Evolutionary conservation across 1,140 invertebrate species (phyloP).

Genomic region (Aphis gossypii): DNA sequence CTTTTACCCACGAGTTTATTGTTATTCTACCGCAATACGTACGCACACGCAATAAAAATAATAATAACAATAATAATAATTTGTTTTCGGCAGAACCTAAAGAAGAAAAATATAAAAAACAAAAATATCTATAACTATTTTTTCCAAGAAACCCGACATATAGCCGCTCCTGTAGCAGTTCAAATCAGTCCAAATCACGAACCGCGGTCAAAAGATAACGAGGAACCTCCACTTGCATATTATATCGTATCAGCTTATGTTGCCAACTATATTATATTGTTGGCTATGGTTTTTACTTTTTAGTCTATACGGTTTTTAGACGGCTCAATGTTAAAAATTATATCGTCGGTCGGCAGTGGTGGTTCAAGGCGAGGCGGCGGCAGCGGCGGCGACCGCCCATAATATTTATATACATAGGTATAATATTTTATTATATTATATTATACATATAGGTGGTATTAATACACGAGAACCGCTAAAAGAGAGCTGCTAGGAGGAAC

Average conservation of each 20-base stretch:
- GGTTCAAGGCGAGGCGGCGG: slow-evolving; percentile 13
- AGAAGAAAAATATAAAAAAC: background rate
- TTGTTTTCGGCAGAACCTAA: slow-evolving; percentile 10
- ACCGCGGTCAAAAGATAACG: background rate
- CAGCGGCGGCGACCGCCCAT: background rate
- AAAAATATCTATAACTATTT: slow-evolving; percentile 3
- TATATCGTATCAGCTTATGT: background rate
- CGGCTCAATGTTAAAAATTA: background rate
- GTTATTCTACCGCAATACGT: background rate
- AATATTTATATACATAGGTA: background rate
- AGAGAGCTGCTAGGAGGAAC: background rate
- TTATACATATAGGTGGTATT: background rate
- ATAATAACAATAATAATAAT: slow-evolving; percentile 29
- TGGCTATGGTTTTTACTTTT: slow-evolving; percentile 11
- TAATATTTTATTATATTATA: background rate
- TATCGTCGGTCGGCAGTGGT: background rate
- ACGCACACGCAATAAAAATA: background rate
- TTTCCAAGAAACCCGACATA: slow-evolving; percentile 17
- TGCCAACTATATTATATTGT: background rate
- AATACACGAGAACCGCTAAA: background rate
- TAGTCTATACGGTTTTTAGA: background rate
- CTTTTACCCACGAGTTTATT: slow-evolving; percentile 23
- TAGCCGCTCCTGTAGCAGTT: background rate
- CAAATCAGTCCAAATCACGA: background rate
- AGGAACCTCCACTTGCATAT: background rate